These are phyloP conservation scores for Syngnathoides biaculeatus DNA, from an alignment of 2,113 vertebrate genomes.

Conservation along the genomic window DNA sequence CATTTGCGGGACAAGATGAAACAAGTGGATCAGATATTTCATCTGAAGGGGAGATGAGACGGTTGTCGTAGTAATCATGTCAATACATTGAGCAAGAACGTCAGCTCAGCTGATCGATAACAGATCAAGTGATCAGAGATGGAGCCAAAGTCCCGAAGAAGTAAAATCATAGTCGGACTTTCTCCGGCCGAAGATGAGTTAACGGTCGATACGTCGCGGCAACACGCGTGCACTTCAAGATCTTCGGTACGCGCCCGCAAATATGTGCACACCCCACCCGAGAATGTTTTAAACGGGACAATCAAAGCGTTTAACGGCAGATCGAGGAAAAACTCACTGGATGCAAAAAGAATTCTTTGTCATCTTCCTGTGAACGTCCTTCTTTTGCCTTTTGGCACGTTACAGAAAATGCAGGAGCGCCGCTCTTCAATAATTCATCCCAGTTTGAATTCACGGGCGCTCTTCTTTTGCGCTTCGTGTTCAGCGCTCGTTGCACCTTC, in stretches of 20 bases:
- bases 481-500: constrained; percentile 41
- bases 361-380: constrained; percentile 29
- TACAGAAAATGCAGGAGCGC: constrained; percentile 32
- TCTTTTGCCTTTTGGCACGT: constrained; percentile 49
- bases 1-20: background rate
- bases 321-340: background rate
- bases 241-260: background rate
- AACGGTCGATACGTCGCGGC: constrained; percentile 9
- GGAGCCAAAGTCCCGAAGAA: background rate
- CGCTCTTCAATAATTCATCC: constrained; percentile 56
- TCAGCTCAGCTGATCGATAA: constrained; percentile 11
- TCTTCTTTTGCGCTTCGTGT: constrained; percentile 47
- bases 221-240: constrained; percentile 7
- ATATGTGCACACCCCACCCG: background rate
- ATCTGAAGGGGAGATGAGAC: background rate
- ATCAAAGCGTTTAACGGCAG: background rate
- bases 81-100: constrained; percentile 1
- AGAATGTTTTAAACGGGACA: background rate
- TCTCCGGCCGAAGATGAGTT: background rate
- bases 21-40: background rate
- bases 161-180: constrained; percentile 1
- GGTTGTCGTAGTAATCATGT: background rate
- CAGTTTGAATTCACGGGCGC: constrained; percentile 52
- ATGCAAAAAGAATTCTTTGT: constrained; percentile 33
- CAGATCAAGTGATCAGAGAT: constrained; percentile 15